Evolutionary conservation across 2,113 vertebrate species (phyloP), one percentile per base, ranked within the genome.

Genomic region (Antennarius striatus): DNA sequence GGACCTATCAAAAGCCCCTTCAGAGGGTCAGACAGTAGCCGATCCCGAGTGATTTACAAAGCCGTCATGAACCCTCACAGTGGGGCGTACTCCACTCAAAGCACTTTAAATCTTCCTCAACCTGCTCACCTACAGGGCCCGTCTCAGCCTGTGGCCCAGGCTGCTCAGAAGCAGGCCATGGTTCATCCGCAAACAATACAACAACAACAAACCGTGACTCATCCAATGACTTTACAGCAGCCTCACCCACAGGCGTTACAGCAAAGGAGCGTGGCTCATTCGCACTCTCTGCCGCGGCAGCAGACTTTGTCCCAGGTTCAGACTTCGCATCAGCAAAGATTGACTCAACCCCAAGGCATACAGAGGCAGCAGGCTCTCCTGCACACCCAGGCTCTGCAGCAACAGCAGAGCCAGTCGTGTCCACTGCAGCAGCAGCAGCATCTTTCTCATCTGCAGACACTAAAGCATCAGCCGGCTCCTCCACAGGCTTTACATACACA

Each of bases 61-160:
- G 91, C 93, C 77, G 91, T 93, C 92, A 99, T 99, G 96, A 97
- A 97, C 79, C 95, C 94, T 86, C 95, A 95, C 55, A 92, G 93
- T 36, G 92, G 94, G 3, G 93, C 95, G 0, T 95, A 95, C 63
- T 87, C 93, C 86, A 88, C 95, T 94, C 95, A 94, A 93, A 98
- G 97, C 96, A 98, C 96, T 98, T 97, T 98, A 98, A 93, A 93
- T 89, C 94, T 95, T 77, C 91, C 95, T 56, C 93, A 93, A 74
- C 84, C 90, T 69, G 79, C 83, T 17, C 90, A 90, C 74, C 88
- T 92, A 57, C 95, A 95, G 90, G 94, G 91, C 69, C 91, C 93
- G 16, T 86, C 93, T 56, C 95, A 93, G 85, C 90, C 94, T 71
- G 50, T 58, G 29, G 70, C 65, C 39, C 71, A 84, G 66, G 66